These are phyloP conservation scores for Solenopsis invicta DNA, from an alignment of 1,140 invertebrate species.

Conservation along the genomic window DNA sequence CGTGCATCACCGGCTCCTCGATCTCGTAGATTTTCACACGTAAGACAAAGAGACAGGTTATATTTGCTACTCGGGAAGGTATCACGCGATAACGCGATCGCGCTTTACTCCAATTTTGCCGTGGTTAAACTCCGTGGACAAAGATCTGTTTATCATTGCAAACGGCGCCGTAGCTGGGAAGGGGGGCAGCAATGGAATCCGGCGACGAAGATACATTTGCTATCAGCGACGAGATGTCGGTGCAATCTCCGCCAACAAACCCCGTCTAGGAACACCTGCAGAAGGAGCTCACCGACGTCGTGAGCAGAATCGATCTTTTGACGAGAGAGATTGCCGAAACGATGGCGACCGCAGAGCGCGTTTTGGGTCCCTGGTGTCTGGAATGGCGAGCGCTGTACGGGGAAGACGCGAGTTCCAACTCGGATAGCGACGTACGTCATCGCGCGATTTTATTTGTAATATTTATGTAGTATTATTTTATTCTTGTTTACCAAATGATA, in stretches of 20 bases:
- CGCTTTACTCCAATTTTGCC: too few species aligned
- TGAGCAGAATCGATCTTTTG: slow-evolving; percentile 71
- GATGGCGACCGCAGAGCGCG: slow-evolving; percentile 55
- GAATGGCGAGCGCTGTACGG: slow-evolving; percentile 62
- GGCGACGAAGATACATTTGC: slow-evolving; percentile 74
- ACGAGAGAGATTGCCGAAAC: slow-evolving; percentile 73
- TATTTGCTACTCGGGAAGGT: too few species aligned
- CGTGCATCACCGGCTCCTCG: too few species aligned
- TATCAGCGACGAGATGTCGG: slow-evolving; percentile 63
- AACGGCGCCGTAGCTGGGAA: too few species aligned
- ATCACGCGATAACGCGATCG: too few species aligned
- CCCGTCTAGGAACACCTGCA: slow-evolving; percentile 80
- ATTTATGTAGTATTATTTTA: too few species aligned
- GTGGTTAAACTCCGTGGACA: too few species aligned
- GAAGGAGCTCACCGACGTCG: slow-evolving; percentile 70
- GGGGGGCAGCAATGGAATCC: slow-evolving; percentile 57
- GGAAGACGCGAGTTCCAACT: slow-evolving; percentile 70
- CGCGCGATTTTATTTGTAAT: background rate
- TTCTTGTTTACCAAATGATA: too few species aligned
- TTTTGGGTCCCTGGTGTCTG: slow-evolving; percentile 74
- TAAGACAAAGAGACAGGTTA: too few species aligned
- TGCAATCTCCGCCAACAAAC: slow-evolving; percentile 61
- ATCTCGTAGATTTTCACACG: too few species aligned
- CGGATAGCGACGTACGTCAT: slow-evolving; percentile 78
- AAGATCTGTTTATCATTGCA: too few species aligned